Conservation (phyloP, 2,113 vertebrate species). For the Ciconia stormi region DNA sequence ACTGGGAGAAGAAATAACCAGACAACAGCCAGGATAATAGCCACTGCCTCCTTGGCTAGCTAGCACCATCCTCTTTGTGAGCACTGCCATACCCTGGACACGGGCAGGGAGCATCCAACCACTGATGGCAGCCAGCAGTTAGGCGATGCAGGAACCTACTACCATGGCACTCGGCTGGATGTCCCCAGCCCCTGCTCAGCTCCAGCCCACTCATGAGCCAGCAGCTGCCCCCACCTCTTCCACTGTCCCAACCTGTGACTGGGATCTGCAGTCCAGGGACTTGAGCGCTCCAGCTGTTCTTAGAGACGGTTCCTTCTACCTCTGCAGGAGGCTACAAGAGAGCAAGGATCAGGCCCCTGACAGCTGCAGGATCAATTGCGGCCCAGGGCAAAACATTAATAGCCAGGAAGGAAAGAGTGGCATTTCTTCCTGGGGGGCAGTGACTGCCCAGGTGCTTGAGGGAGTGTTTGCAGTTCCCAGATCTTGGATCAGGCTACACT, state of each 20-base stretch:
- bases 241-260: rapidly evolving
- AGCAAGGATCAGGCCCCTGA: background rate
- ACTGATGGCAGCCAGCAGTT: background rate
- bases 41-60: background rate
- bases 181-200: background rate
- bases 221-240: background rate
- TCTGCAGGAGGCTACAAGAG: background rate
- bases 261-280: background rate
- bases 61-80: background rate
- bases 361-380: background rate
- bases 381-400: background rate
- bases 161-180: background rate
- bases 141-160: background rate
- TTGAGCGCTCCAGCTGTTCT: rapidly evolving
- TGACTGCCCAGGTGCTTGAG: background rate
- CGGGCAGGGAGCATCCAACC: background rate
- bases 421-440: background rate
- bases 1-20: background rate
- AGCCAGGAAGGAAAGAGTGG: background rate
- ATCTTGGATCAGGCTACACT: rapidly evolving
- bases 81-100: background rate
- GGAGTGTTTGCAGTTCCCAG: background rate
- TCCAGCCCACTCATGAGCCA: background rate
- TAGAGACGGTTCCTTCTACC: background rate
- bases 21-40: background rate